phyloP scores from a whole-genome alignment of 2,113 vertebrate species.

The Boulengeromyrus knoepffleri region DNA sequence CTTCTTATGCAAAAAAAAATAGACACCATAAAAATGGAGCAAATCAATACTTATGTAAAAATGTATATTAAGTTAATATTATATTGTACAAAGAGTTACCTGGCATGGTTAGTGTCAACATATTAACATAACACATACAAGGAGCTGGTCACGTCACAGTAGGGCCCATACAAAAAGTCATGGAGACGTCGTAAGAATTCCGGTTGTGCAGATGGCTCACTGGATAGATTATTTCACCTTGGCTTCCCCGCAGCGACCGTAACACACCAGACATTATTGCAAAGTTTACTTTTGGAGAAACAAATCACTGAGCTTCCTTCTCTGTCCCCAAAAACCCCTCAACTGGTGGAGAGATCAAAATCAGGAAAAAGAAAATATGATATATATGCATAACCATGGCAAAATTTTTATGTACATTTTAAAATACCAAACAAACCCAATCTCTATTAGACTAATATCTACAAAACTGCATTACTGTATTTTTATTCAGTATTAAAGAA shows the following conservation, averaged over 20 bases:
- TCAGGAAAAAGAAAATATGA: neutral
- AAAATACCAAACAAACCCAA: constrained; percentile 28
- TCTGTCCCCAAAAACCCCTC: neutral
- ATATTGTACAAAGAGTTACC: neutral
- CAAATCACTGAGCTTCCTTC: neutral
- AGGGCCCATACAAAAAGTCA: neutral
- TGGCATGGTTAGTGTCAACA: neutral
- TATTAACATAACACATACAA: neutral
- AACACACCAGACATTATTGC: constrained; percentile 64
- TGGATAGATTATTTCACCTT: constrained; percentile 50
- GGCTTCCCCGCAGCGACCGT: constrained; percentile 33
- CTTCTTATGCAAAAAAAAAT: neutral
- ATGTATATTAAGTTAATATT: neutral
- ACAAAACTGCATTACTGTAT: constrained; percentile 71
- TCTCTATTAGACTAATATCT: constrained; percentile 52
- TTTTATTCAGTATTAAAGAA: constrained; percentile 68
- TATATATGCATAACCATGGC: constrained; percentile 37
- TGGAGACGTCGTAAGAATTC: neutral
- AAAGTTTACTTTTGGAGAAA: constrained; percentile 45
- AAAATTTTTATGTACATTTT: constrained; percentile 11
- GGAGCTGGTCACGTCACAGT: neutral
- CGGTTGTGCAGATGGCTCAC: constrained; percentile 13
- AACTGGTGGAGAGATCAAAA: neutral
- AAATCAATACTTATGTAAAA: neutral
- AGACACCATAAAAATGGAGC: neutral